These are phyloP conservation scores for Setophaga kirtlandii DNA, from an alignment of 2,113 vertebrate species.

Conservation along the genomic window DNA sequence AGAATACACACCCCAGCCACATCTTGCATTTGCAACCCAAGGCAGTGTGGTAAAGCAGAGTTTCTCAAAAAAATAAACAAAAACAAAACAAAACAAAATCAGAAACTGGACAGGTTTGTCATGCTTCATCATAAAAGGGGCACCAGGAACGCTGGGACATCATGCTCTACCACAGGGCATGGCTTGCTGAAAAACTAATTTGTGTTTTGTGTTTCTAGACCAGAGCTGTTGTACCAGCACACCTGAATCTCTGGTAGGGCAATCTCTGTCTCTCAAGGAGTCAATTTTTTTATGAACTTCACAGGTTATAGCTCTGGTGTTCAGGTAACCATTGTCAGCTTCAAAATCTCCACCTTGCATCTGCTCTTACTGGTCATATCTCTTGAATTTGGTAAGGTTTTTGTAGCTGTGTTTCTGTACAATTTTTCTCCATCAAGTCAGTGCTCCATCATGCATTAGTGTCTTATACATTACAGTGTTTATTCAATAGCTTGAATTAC, in stretches of 20 bases:
- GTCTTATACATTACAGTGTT: background rate
- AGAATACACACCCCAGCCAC: background rate
- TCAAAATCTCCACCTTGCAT: background rate
- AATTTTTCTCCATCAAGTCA: background rate
- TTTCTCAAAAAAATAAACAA: background rate
- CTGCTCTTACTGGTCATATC: background rate
- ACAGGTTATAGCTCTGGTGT: background rate
- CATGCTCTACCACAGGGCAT: fast-evolving
- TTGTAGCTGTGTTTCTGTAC: background rate
- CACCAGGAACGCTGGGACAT: background rate
- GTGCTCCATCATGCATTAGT: background rate
- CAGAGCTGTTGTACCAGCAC: background rate
- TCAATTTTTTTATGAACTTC: background rate
- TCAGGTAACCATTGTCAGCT: background rate
- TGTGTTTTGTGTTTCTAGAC: background rate
- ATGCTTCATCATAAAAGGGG: fast-evolving
- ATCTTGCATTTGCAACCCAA: background rate
- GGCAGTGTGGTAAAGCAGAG: background rate
- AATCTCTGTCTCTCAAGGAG: background rate
- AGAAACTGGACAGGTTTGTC: background rate
- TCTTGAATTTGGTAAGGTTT: background rate
- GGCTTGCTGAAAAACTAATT: background rate
- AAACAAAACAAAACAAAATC: background rate
- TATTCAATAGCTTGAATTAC: background rate
- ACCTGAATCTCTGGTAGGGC: background rate